Base-by-base conservation (phyloP, 2,888 invertebrate species). In the Syritta pipiens region DNA sequence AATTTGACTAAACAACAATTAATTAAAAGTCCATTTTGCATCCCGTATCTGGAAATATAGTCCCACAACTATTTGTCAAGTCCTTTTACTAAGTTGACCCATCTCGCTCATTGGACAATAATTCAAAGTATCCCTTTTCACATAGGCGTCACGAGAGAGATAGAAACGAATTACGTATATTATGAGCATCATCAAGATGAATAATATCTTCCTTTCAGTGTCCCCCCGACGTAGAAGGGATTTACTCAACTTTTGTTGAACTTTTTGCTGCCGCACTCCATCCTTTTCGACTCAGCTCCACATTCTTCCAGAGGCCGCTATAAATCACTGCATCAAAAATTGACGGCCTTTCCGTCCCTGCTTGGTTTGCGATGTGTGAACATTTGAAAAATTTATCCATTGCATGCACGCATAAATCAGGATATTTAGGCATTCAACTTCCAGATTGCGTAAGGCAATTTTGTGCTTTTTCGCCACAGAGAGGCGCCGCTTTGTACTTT, bases 251-350 rank as follows among this genome's bases (percentile, higher is more conserved):
- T 63, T 46, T 24, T 60, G 53, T 42, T 46, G 20, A 46, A 57
- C 28, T 57, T 48, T 37, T 48, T 65, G 22, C 44, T n/a, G 4
- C 35, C 20, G 5, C 24, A 9, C 24, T 14, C 32, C 28, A 49
- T 42, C 57, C 72, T 57, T 72, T 63, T 57, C 12, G 40, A 46
- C 63, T 51, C 30, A 55, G 44, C 28, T 57, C 10, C 42, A 55
- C 17, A 49, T 51, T 72, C 42, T 49, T 42, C n/a, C 24, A 57
- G 32, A 32, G 35, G 48, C 32, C 19, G 26, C 37, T 57, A 72
- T 72, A 72, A 72, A 65, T 65, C 63, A 72, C 65, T 65, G 72
- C 72, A 63, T 72, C 72, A 63, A 65, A 42, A 55, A 72, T 63
- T 72, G 63, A 65, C 63, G 49, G 71, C 44, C 46, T 9, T 60